Base-by-base conservation (phyloP, 2,888 invertebrate species). In the Dryocosmus kuriphilus region DNA sequence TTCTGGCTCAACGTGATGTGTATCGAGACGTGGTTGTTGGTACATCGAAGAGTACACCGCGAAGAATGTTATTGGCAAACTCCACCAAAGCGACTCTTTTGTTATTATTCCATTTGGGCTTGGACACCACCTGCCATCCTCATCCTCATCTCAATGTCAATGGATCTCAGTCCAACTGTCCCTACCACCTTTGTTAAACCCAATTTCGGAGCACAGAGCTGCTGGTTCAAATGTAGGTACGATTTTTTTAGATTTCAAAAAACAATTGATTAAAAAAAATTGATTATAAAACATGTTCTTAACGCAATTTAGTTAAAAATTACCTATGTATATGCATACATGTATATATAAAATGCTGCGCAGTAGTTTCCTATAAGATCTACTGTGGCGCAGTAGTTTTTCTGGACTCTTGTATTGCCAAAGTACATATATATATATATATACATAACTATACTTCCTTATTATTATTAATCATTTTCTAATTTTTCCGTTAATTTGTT, bases 1-100 rank as follows among this genome's bases (percentile, higher is more conserved):
- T 94, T 94, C 92, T 95, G 95, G 95, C 91, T 95, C 80, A 95
- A 94, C 89, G 94, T 94, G 65, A 93, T 95, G 93, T 94, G 94
- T 88, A 94, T 94, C 87, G 95, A 95, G 90, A 95, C 93, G 77
- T 94, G 94, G 91, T 90, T 93, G 82, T 93, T 94, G 83, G 93
- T 94, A 74, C 83, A 82, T 11, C 80, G 87, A 73, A 87, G 90
- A 82, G 87, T 89, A 19, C 46, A 67, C 41, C 67, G 67, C 19
- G 46, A 67, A 46, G 2, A 67, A 51, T 67, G 67, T 30, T 67
- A 46, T 16, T 67, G 46, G 67, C 16, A 41, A 46, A 32, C 32
- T 19, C 35, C 32, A 3, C 41, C 46, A 3, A 79, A 81, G 62
- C 80, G 77, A 67, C 80, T 89, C 2, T 94, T 94, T 85, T 92